Conservation (phyloP, 2,113 vertebrate genomes). For the Esox niger region DNA sequence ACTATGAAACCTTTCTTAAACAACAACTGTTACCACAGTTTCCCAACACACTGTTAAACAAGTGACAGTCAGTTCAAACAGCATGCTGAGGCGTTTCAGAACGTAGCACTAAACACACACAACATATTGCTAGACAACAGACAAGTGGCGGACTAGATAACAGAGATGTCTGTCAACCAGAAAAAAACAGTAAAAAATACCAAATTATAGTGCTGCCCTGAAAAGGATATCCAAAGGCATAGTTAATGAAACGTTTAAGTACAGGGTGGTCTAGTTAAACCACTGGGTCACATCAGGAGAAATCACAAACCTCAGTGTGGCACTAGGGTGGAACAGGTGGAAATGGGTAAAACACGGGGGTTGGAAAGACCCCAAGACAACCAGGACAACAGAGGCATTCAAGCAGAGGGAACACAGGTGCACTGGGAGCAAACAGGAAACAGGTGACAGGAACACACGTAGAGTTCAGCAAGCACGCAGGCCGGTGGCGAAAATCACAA, state of each 20-base stretch:
- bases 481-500: neutral
- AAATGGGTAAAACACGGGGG: neutral
- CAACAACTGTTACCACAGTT: neutral
- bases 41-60: neutral
- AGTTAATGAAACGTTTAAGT: neutral
- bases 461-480: neutral
- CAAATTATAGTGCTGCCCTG: neutral
- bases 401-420: neutral
- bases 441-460: neutral
- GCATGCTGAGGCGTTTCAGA: neutral
- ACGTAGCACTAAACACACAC: neutral
- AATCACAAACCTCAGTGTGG: neutral
- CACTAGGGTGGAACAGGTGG: neutral
- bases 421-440: neutral
- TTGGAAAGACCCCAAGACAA: neutral
- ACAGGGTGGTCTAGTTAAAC: neutral
- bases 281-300: neutral
- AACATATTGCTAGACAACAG: neutral
- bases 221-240: neutral
- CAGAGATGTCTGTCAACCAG: neutral
- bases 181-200: neutral
- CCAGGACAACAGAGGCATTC: neutral
- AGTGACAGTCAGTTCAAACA: neutral
- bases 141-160: neutral
- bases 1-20: neutral